Percentiles rank a stretch among this genome's conserved stretches.
Conservation (phyloP, 1,140 invertebrate genomes). For the Achroia grisella region DNA sequence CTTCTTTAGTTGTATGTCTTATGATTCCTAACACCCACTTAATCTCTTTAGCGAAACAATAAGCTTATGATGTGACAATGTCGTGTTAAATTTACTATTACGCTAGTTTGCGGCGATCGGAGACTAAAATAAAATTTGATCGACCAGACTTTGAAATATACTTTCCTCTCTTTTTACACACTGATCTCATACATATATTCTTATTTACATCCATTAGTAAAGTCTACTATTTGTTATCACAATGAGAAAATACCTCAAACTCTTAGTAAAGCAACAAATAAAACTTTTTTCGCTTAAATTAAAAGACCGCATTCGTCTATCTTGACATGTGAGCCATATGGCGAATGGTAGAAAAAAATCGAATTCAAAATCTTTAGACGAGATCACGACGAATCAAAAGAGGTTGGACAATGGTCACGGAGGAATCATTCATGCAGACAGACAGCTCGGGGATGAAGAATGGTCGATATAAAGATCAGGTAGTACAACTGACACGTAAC, state of each 20-base stretch:
- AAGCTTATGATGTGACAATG: constrained; percentile 15
- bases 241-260: no score
- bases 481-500: constrained; percentile 50
- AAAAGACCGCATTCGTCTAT: constrained; percentile 34
- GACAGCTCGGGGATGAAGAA: constrained; percentile 33
- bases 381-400: constrained; percentile 57
- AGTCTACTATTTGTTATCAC: no score
- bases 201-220: no score
- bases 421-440: constrained; percentile 31
- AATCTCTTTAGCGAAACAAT: constrained; percentile 51
- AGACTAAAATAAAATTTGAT: no score
- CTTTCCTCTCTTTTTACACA: no score
- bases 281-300: constrained; percentile 19
- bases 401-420: constrained; percentile 68
- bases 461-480: constrained; percentile 51
- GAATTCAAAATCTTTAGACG: constrained; percentile 33
- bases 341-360: constrained; percentile 26
- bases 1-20: constrained; percentile 50
- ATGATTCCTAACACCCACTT: constrained; percentile 70
- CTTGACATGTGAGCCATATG: constrained; percentile 18
- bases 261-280: constrained; percentile 41
- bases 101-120: no score
- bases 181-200: no score
- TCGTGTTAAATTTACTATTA: not conserved
- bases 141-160: no score